A percentile compares a stretch with the other conserved stretches of the same genome.
Conservation (phyloP, 2,797 vertebrate genomes). For the Anguilla obscura region DNA sequence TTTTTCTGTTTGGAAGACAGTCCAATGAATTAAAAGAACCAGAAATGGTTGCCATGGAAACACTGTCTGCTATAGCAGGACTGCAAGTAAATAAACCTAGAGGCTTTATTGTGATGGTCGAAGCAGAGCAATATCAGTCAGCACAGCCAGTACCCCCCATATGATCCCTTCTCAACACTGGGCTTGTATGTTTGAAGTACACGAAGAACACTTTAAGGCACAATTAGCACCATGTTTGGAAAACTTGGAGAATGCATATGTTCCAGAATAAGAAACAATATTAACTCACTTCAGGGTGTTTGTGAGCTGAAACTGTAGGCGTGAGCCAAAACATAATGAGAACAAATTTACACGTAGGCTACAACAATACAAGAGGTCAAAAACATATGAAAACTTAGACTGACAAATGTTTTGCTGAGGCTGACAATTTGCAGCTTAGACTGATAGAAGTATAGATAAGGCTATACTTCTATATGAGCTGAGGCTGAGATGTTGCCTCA, state of each 20-base stretch:
- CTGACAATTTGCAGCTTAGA: too few relatives aligned
- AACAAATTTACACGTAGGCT: neutral
- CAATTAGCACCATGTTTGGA: neutral
- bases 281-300: neutral
- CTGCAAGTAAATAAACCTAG: conserved; percentile 46
- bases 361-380: neutral
- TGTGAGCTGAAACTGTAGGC: neutral
- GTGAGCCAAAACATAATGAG: neutral
- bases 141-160: neutral
- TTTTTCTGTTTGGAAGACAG: conserved; percentile 67
- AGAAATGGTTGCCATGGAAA: conserved; percentile 76
- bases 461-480: too few relatives aligned
- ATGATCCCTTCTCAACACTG: neutral
- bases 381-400: neutral
- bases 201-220: neutral
- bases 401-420: too few relatives aligned
- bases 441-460: too few relatives aligned
- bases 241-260: neutral
- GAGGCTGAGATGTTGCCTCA: too few relatives aligned
- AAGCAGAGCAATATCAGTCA: neutral
- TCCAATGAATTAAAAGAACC: conserved; percentile 61
- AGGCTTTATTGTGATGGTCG: conserved; percentile 15
- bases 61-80: conserved; percentile 53
- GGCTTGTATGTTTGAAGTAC: neutral
- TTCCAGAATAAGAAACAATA: neutral